Evolutionary conservation across 2,113 vertebrate species (phyloP).

Genomic region (Epinephelus lanceolatus): DNA sequence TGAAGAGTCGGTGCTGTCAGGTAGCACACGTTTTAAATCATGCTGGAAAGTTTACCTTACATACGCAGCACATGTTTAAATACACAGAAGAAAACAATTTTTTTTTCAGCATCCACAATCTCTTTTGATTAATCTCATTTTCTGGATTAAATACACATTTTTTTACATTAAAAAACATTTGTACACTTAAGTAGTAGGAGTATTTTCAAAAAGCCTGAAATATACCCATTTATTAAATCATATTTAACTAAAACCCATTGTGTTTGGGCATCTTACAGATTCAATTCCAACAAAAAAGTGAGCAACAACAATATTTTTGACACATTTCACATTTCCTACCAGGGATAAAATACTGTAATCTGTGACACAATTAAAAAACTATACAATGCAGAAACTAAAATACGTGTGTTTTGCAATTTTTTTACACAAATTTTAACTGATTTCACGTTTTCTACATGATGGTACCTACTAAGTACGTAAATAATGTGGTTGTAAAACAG

Average conservation of each 20-base stretch:
- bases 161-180: background rate
- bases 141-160: background rate
- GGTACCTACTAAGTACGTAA: background rate
- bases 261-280: background rate
- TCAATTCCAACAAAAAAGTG: background rate
- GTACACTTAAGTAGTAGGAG: background rate
- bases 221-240: background rate
- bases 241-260: background rate
- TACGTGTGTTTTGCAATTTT: background rate
- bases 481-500: background rate
- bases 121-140: background rate
- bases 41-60: background rate
- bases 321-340: background rate
- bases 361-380: background rate
- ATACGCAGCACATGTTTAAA: background rate
- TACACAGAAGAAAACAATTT: background rate
- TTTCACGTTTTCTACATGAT: background rate
- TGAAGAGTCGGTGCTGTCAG: background rate
- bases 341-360: background rate
- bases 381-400: background rate
- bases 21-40: background rate
- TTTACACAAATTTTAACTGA: background rate
- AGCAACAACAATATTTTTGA: background rate
- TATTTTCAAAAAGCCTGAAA: background rate
- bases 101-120: background rate